Percentiles rank a stretch among this genome's conserved stretches.
Evolutionary conservation across 2,797 vertebrate species (phyloP).

Genomic region (Helostoma temminkii): DNA sequence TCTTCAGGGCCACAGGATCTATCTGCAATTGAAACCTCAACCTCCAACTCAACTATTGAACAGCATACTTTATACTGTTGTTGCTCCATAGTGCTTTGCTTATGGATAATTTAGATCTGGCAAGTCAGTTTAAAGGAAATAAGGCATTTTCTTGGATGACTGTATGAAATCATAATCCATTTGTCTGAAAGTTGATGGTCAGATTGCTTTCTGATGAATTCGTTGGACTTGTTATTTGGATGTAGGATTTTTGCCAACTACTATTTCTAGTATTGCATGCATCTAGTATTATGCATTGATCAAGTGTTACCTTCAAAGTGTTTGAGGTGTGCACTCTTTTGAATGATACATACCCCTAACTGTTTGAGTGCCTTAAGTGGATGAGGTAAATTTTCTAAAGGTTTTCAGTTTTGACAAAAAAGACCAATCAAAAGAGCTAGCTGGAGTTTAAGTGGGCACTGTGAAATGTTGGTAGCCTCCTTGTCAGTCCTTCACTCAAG

Average conservation of each 20-base stretch:
- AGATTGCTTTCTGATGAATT: slow-evolving; percentile 2
- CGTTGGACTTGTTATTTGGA: neutral
- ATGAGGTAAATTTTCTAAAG: neutral
- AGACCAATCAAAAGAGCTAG: neutral
- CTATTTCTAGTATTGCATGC: too few species aligned
- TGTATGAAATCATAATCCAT: neutral
- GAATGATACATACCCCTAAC: too few species aligned
- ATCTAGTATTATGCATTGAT: too few species aligned
- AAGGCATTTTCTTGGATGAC: too few species aligned
- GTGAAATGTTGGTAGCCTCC: neutral
- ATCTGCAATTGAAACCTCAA: neutral
- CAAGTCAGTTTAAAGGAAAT: neutral
- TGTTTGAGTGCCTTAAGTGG: neutral
- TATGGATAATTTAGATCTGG: neutral
- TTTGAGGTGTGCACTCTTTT: too few species aligned
- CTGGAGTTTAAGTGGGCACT: neutral
- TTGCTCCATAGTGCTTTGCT: neutral
- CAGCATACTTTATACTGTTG: neutral
- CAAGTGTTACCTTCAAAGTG: slow-evolving; percentile 3
- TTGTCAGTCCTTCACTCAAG: slow-evolving; percentile 18
- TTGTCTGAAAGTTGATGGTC: neutral
- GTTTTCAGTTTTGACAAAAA: neutral
- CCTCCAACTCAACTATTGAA: too few species aligned
- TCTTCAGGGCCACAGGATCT: neutral
- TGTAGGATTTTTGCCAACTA: slow-evolving; percentile 1